phyloP scores from a whole-genome alignment of 2,888 invertebrate species.

The Escarpia spicata region DNA sequence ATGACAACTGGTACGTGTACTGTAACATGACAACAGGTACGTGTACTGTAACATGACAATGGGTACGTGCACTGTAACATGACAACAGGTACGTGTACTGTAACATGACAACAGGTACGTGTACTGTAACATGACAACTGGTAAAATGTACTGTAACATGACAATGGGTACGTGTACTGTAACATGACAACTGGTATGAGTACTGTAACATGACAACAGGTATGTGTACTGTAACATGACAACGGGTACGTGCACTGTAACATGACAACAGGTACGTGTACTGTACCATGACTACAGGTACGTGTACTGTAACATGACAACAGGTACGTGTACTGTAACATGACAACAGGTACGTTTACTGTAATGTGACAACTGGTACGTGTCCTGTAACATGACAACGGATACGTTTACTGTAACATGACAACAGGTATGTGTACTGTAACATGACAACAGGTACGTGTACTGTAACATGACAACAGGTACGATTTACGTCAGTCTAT shows the following conservation, averaged over 20 bases:
- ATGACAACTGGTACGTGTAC: neutral
- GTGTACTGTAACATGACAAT: neutral
- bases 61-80: neutral
- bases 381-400: neutral
- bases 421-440: constrained; percentile 72
- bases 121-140: neutral
- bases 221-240: neutral
- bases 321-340: neutral
- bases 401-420: neutral
- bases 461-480: too few relatives aligned
- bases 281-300: constrained; percentile 81
- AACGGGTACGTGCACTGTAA: neutral
- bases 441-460: constrained; percentile 76
- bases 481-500: neutral
- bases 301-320: too few relatives aligned
- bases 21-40: neutral
- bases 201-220: neutral
- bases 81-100: neutral
- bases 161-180: neutral
- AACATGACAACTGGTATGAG: neutral
- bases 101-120: neutral
- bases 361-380: neutral
- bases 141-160: neutral
- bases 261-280: constrained; percentile 64
- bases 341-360: neutral